Evolutionary conservation across 2,797 vertebrate genomes (phyloP).

Genomic region (Phyllotis vaccarum): DNA sequence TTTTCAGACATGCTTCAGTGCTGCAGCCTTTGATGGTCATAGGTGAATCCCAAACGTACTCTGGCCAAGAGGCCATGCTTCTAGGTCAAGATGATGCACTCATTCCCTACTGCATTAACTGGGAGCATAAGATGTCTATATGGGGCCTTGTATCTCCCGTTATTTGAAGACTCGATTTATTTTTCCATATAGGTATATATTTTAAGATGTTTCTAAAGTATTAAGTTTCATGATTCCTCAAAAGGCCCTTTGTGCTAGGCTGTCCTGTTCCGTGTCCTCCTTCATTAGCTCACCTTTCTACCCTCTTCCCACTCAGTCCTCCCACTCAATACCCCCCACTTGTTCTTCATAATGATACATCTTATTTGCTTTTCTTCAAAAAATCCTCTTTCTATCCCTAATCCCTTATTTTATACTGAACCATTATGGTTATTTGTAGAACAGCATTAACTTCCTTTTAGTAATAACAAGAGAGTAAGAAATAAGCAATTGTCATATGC

Average conservation of each 20-base stretch:
- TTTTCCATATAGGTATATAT: background rate
- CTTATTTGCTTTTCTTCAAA: background rate
- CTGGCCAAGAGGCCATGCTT: no score
- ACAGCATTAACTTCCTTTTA: constrained; percentile 13
- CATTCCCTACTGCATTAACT: no score
- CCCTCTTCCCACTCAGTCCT: background rate
- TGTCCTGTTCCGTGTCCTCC: no score
- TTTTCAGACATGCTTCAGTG: no score
- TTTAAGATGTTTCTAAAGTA: background rate
- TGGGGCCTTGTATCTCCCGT: background rate
- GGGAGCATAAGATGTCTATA: background rate
- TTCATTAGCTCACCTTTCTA: background rate
- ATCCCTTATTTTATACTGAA: background rate
- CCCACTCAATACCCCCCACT: background rate
- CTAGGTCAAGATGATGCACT: no score
- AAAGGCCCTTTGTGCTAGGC: background rate
- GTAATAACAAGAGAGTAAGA: background rate
- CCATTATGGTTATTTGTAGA: background rate
- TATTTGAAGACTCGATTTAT: background rate
- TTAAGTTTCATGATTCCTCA: background rate
- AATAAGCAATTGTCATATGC: background rate
- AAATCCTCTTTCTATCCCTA: background rate
- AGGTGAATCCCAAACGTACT: no score
- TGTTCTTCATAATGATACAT: background rate
- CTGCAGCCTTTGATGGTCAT: no score